Evolutionary conservation across 2,888 invertebrate genomes (phyloP), one percentile per base, ranked within the genome.

Genomic region (Folsomia manolachei): DNA sequence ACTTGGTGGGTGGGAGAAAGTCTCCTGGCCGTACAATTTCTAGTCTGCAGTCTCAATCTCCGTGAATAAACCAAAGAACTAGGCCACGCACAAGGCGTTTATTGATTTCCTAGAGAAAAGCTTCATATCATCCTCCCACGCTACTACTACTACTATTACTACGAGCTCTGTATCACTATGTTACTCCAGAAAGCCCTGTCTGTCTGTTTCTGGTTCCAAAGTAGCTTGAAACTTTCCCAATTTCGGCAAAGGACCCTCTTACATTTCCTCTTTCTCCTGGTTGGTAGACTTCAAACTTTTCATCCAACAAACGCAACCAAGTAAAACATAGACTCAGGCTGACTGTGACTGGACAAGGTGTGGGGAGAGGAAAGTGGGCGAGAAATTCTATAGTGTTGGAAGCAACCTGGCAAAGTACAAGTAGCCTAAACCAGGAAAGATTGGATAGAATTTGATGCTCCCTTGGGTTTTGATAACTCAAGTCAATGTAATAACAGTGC

Each of bases 61-160:
- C 39, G 39, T 39, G 4, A 39, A 39, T 4, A 9, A 39, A 14
- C 51, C 2, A 27, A 24, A 66, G 23, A 66, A 52, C 25, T 66
- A 24, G 66, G 66, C 53, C 66, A 66, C 19, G 66, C 66, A 66
- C 66, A 66, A 66, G 66, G 66, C 25, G 51, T 66, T 66, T 66
- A 66, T 66, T 66, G 66, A 66, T 66, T 66, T 66, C 53, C 27
- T 11, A 53, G 63, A 61, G 14, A 63, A 25, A 63, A 39, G 39
- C 39, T 39, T 39, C 39, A 39, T 39, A 39, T 39, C 39, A 39
- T 39, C 39, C 39, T 14, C 4, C 39, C 39, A 39, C 39, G 7
- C 4, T 39, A n/a, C n/a, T n/a, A n/a, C n/a, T n/a, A n/a, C n/a
- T n/a, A n/a, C n/a, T n/a, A n/a, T n/a, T n/a, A n/a, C n/a, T n/a